Percentiles rank a stretch among this genome's conserved stretches.
These are phyloP conservation scores for Nannobrachium achirus DNA, from an alignment of 2,113 vertebrate genomes.

Conservation along the genomic window DNA sequence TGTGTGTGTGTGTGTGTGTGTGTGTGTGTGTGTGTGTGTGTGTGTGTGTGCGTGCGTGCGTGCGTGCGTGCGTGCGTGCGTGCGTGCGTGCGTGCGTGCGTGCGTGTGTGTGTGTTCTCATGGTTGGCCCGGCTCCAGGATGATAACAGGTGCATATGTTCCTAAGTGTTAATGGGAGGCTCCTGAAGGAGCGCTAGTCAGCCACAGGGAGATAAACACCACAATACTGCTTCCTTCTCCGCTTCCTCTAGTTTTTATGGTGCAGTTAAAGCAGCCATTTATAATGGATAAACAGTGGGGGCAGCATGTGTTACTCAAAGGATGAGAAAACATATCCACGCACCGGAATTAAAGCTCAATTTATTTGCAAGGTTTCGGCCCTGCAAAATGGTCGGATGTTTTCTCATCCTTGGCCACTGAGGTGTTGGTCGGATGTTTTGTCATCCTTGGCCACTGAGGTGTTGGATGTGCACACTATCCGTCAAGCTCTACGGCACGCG, in stretches of 20 bases:
- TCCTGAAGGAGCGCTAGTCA: constrained; percentile 22
- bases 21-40: background rate
- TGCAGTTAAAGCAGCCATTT: constrained; percentile 38
- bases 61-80: background rate
- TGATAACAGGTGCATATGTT: constrained; percentile 33
- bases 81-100: background rate
- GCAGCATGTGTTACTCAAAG: constrained; percentile 17
- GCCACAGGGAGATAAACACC: constrained; percentile 9
- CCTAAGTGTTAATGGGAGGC: constrained; percentile 20
- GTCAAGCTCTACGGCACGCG: no score
- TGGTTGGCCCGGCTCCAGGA: constrained; percentile 29
- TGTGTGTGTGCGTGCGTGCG: background rate
- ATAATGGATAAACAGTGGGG: constrained; percentile 46
- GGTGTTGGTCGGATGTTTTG: no score
- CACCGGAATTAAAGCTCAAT: no score
- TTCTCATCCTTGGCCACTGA: no score
- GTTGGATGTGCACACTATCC: no score
- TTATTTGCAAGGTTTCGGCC: no score
- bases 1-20: background rate
- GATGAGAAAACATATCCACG: no score
- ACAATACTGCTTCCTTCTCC: constrained; percentile 17
- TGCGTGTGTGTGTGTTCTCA: constrained; percentile 5
- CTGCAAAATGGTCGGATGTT: no score
- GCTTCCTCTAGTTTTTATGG: constrained; percentile 31
- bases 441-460: no score